These are phyloP conservation scores for Nymphalis c-album DNA, from an alignment of 2,888 invertebrate genomes.

Conservation along the genomic window DNA sequence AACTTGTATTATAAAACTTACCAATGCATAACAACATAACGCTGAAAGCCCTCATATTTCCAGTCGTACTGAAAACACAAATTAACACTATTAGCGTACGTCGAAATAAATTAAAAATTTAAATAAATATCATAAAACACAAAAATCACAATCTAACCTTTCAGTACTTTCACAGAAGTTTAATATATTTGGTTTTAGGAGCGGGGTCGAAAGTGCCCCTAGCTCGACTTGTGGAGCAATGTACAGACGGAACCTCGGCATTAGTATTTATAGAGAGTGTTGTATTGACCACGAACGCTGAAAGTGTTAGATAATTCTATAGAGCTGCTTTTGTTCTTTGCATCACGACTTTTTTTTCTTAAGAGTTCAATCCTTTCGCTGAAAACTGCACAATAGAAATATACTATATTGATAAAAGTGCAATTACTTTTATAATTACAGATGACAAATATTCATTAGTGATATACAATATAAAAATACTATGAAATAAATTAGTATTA, in stretches of 20 bases:
- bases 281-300: conserved; percentile 41
- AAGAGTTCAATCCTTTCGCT: conserved; percentile 14
- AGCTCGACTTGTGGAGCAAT: conserved; percentile 68
- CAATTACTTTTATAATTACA: no score
- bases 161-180: conserved; percentile 66
- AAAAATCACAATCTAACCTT: conserved; percentile 54
- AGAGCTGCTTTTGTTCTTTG: conserved; percentile 50
- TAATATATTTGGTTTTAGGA: conserved; percentile 47
- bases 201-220: conserved; percentile 62
- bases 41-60: conserved; percentile 64
- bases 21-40: conserved; percentile 66
- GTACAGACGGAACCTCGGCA: conserved; percentile 52
- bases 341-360: conserved; percentile 26
- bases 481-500: no score
- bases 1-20: conserved; percentile 46
- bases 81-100: conserved; percentile 36
- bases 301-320: conserved; percentile 49
- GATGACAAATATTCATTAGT: no score
- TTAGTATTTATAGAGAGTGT: conserved; percentile 72
- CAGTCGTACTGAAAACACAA: conserved; percentile 74
- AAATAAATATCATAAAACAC: conserved; percentile 18
- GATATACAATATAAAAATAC: no score
- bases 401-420: background rate
- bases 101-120: conserved; percentile 37
- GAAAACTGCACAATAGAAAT: conserved; percentile 1